Evolutionary conservation across 2,888 invertebrate species (phyloP).

Genomic region (Caenorhabditis uteleia): DNA sequence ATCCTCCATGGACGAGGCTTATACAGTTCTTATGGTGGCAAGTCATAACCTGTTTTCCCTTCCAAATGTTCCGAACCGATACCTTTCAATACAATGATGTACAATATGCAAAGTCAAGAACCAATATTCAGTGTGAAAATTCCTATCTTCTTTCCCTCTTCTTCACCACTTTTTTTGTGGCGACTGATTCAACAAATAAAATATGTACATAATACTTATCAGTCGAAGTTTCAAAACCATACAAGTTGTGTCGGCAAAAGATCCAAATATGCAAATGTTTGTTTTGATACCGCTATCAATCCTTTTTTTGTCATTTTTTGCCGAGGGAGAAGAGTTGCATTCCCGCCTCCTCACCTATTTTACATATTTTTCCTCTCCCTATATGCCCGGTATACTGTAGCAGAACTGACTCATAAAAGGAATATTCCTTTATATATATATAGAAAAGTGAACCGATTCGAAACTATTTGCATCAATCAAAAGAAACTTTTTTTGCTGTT

Average conservation of each 20-base stretch:
- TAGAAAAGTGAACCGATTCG: not conserved
- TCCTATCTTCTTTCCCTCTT: too few species aligned
- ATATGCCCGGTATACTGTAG: not conserved
- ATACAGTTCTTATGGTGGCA: slow-evolving; percentile 30
- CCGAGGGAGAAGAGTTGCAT: too few species aligned
- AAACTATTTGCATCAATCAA: not conserved
- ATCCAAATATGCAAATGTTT: too few species aligned
- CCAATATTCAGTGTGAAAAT: too few species aligned
- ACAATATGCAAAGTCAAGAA: too few species aligned
- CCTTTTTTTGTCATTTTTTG: too few species aligned
- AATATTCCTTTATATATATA: not conserved
- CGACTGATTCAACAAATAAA: not conserved
- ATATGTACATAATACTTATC: not conserved
- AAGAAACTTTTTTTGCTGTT: not conserved
- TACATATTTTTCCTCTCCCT: not conserved
- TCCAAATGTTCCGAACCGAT: slow-evolving; percentile 38
- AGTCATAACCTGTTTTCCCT: slow-evolving; percentile 36
- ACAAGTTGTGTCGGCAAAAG: too few species aligned
- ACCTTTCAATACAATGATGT: slow-evolving; percentile 32
- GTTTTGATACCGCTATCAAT: too few species aligned
- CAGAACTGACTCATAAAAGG: not conserved
- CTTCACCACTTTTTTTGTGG: too few species aligned
- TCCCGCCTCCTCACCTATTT: not conserved
- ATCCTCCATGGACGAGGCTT: slow-evolving; percentile 31
- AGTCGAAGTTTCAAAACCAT: too few species aligned